phyloP scores from a whole-genome alignment of 2,797 vertebrate species.

The Pangasius sanitwongsei region DNA sequence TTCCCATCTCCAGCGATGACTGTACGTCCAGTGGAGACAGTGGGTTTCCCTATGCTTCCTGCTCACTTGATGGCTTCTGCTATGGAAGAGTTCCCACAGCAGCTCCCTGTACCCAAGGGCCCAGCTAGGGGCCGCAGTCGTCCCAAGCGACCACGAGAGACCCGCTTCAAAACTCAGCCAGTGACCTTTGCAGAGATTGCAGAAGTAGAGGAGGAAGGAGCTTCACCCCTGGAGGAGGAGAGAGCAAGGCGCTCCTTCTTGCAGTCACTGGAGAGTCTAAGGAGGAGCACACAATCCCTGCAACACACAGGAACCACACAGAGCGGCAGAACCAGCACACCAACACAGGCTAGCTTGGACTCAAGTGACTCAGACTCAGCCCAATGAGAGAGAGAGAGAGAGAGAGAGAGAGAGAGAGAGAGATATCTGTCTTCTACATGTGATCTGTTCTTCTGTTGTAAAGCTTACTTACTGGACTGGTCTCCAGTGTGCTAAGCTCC shows the following conservation, averaged over 20 bases:
- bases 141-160: constrained; percentile 83
- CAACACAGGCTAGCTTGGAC: constrained; percentile 87
- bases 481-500: constrained; percentile 36
- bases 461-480: constrained; percentile 40
- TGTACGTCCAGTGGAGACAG: constrained; percentile 82
- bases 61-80: constrained; percentile 81
- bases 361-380: constrained; percentile 95
- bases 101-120: constrained; percentile 81
- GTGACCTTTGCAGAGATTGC: constrained; percentile 98
- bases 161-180: constrained; percentile 97
- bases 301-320: constrained; percentile 63
- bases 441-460: constrained; percentile 24
- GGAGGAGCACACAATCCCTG: constrained; percentile 90
- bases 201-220: constrained; percentile 96
- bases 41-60: constrained; percentile 84
- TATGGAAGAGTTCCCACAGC: constrained; percentile 90
- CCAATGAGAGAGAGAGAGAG: constrained; percentile 66
- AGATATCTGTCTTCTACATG: constrained; percentile 23
- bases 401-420: neutral
- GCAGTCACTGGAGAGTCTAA: constrained; percentile 93
- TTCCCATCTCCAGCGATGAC: constrained; percentile 71
- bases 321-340: constrained; percentile 65
- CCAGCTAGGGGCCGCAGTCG: constrained; percentile 80
- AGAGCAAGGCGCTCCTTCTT: constrained; percentile 91
- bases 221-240: constrained; percentile 92